Conservation (phyloP, 2,888 invertebrate species). For the Drosophila macrospina region DNA sequence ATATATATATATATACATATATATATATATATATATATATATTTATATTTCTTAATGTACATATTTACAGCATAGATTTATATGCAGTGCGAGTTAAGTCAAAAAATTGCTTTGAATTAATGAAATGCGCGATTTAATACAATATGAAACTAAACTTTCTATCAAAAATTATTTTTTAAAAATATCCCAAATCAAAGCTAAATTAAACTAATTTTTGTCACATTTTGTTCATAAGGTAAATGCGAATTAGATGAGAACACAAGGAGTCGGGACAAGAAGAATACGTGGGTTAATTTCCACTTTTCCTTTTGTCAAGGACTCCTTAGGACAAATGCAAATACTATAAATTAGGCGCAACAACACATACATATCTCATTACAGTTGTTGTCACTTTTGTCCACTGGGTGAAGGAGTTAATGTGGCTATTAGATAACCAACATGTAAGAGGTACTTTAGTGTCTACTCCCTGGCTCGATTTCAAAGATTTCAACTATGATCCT, state of each 20-base stretch:
- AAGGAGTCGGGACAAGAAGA: constrained; percentile 35
- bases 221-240: constrained; percentile 35
- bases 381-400: constrained; percentile 25
- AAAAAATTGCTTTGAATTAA: constrained; percentile 31
- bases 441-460: constrained; percentile 60
- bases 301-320: constrained; percentile 18
- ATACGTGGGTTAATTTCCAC: constrained; percentile 19
- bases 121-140: constrained; percentile 57
- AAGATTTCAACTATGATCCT: constrained; percentile 40
- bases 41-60: constrained; percentile 54
- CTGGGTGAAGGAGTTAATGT: constrained; percentile 28
- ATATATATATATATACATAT: constrained; percentile 74
- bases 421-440: constrained; percentile 56
- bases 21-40: too few relatives aligned
- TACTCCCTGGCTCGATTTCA: constrained; percentile 36
- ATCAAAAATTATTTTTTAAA: constrained; percentile 11
- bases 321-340: constrained; percentile 50
- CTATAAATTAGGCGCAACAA: constrained; percentile 48
- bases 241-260: constrained; percentile 27
- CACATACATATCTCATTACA: background rate
- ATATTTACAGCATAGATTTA: constrained; percentile 64
- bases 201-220: constrained; percentile 51
- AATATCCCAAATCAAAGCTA: constrained; percentile 25
- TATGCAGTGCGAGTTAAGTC: constrained; percentile 32
- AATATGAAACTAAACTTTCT: constrained; percentile 45